Evolutionary conservation across 2,113 vertebrate species (phyloP).

Genomic region (Labrus mixtus): DNA sequence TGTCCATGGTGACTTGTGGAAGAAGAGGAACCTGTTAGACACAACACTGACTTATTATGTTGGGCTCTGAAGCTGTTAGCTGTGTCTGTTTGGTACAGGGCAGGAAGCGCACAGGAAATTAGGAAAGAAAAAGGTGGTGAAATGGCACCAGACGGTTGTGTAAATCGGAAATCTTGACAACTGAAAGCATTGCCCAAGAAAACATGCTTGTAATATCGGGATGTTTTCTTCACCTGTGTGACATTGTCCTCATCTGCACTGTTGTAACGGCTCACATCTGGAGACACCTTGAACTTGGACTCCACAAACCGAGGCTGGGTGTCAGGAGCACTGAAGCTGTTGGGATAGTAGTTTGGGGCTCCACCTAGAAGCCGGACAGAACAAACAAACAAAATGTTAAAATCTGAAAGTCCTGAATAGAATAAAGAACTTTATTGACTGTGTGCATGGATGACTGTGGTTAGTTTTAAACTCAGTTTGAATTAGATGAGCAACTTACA

Average conservation of each 20-base stretch:
- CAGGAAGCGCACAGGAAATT: too few relatives aligned
- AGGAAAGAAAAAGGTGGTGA: too few relatives aligned
- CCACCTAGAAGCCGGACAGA: constrained; percentile 83
- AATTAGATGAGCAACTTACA: too few relatives aligned
- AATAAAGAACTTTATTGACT: neutral
- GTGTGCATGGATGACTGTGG: neutral
- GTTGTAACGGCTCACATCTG: constrained; percentile 89
- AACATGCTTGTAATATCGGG: neutral
- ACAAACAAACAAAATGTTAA: neutral
- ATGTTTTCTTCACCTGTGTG: constrained; percentile 85
- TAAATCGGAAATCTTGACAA: too few relatives aligned
- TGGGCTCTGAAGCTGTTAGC: too few relatives aligned
- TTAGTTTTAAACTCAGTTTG: too few relatives aligned
- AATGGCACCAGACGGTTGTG: too few relatives aligned
- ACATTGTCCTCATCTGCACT: constrained; percentile 90
- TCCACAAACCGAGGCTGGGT: constrained; percentile 79
- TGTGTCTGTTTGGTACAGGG: too few relatives aligned
- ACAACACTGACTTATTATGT: too few relatives aligned
- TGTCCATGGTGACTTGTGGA: too few relatives aligned
- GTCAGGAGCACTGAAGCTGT: constrained; percentile 93
- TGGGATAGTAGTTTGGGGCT: constrained; percentile 96
- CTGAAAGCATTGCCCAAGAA: too few relatives aligned
- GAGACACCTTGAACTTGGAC: constrained; percentile 65
- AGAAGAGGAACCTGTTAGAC: too few relatives aligned
- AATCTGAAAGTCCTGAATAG: neutral